phyloP scores from a whole-genome alignment of 2,113 vertebrate species.

The Onychostruthus taczanowskii region DNA sequence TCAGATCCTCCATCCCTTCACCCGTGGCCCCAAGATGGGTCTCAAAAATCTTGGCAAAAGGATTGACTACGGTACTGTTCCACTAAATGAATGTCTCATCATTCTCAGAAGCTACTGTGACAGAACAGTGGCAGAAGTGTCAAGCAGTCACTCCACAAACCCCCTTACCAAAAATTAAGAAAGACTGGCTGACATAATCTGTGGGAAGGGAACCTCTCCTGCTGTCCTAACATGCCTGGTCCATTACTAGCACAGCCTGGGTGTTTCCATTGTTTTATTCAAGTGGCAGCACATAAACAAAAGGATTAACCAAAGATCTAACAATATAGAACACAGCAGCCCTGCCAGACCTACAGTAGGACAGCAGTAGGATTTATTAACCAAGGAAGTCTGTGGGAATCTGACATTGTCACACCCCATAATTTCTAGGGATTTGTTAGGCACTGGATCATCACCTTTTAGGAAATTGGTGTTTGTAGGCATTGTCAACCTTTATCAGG shows the following conservation, averaged over 20 bases:
- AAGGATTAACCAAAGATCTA: background rate
- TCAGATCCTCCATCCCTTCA: background rate
- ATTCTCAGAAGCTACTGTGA: background rate
- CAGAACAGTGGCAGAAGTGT: background rate
- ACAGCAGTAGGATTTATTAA: background rate
- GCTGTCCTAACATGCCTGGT: background rate
- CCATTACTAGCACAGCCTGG: background rate
- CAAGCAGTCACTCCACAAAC: background rate
- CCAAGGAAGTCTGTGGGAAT: background rate
- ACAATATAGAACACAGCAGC: accelerated
- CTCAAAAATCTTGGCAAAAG: background rate
- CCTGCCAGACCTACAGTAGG: background rate
- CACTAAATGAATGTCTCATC: too few relatives aligned
- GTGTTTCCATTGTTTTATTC: background rate
- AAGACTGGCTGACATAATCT: background rate
- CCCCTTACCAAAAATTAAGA: background rate
- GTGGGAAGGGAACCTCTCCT: background rate
- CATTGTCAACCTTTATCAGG: background rate
- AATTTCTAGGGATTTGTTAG: background rate
- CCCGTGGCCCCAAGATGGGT: background rate
- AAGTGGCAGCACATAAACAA: background rate
- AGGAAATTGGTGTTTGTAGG: background rate
- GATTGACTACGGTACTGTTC: background rate
- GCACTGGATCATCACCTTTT: background rate
- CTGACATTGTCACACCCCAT: background rate